Base-by-base conservation (phyloP, 2,113 vertebrate species). In the Antigone vipio region DNA sequence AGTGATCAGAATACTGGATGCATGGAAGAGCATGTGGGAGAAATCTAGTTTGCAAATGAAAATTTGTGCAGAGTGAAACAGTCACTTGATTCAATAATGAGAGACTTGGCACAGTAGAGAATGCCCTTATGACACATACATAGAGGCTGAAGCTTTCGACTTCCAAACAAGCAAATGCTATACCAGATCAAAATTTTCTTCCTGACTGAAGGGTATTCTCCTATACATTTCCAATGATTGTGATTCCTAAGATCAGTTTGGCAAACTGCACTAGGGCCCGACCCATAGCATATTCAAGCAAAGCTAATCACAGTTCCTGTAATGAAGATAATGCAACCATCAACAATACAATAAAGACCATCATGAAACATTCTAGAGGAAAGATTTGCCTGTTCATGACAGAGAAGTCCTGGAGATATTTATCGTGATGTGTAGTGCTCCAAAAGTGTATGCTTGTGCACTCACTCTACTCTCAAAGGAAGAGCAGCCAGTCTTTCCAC, bases 191-290 rank as follows among this genome's bases (percentile, higher is more conserved):
- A 74, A 35, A 35, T 32, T 32, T 59, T 56, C 58, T 44, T 74
- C 44, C 49, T 32, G 26, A 55, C 30, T 42, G n/a, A 90, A 69
- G 20, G 13, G 4, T 55, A 49, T 63, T 77, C 27, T 78, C 34
- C 30, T 63, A 15, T 32, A 50, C 5, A 49, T 56, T 91, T 77
- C 20, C 64, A 91, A 32, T 77, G 21, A 58, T 15, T 56, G 30
- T 55, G 24, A 32, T 64, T 42, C 34, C 26, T 32, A 44, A 58
- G 27, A 49, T 35, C 32, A n/a, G 23, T 55, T 60, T 69, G 23
- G 15, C 45, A 69, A 47, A 69, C 9, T n/a, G 29, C 2, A 0
- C n/a, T 69, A 30, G 15, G 17, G 13, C 13, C n/a, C 1, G 1
- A 53, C 56, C 40, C 7, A 8, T 69, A 53, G 52, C 15, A 60